phyloP scores from a whole-genome alignment of 2,113 vertebrate species.

The Martes martes region DNA sequence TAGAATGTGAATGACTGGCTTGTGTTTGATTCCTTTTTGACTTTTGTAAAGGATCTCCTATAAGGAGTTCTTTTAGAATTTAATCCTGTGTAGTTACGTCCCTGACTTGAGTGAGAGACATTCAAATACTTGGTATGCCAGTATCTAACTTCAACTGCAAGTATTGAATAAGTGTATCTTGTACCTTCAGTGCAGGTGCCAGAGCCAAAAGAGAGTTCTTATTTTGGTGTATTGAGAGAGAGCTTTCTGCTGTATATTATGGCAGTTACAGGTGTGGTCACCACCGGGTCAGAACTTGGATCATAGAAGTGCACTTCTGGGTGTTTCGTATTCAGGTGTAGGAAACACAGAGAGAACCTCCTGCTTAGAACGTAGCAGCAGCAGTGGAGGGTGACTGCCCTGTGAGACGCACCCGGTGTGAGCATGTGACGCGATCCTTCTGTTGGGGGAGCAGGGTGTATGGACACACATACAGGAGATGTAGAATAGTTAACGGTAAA shows the following conservation, averaged over 20 bases:
- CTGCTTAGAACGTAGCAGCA: slow-evolving; percentile 56
- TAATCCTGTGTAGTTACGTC: slow-evolving; percentile 62
- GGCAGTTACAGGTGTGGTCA: slow-evolving; percentile 31
- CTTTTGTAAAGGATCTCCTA: slow-evolving; percentile 64
- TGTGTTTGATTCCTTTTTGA: slow-evolving; percentile 38
- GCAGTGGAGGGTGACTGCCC: slow-evolving; percentile 58
- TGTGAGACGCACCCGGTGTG: slow-evolving; percentile 50
- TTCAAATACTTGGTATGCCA: slow-evolving; percentile 55
- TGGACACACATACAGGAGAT: slow-evolving; percentile 70
- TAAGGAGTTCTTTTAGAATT: slow-evolving; percentile 60
- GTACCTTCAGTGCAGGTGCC: slow-evolving; percentile 33
- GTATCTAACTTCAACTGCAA: slow-evolving; percentile 34
- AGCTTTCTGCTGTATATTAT: slow-evolving; percentile 50
- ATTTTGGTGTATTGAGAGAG: slow-evolving; percentile 23
- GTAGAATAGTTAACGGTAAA: slow-evolving; percentile 70
- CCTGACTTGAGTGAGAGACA: slow-evolving; percentile 55
- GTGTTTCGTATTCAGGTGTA: slow-evolving; percentile 53
- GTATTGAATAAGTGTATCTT: slow-evolving; percentile 34
- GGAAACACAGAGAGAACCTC: slow-evolving; percentile 27
- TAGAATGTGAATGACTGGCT: slow-evolving; percentile 78
- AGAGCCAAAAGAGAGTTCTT: slow-evolving; percentile 31
- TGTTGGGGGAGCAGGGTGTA: slow-evolving; percentile 80
- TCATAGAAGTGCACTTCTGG: slow-evolving; percentile 75
- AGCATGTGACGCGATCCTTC: slow-evolving; percentile 69
- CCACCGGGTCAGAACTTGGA: slow-evolving; percentile 51